Evolutionary conservation across 2,888 invertebrate genomes (phyloP), one percentile per base, ranked within the genome.

Genomic region (Carpatolechia fugitivella): DNA sequence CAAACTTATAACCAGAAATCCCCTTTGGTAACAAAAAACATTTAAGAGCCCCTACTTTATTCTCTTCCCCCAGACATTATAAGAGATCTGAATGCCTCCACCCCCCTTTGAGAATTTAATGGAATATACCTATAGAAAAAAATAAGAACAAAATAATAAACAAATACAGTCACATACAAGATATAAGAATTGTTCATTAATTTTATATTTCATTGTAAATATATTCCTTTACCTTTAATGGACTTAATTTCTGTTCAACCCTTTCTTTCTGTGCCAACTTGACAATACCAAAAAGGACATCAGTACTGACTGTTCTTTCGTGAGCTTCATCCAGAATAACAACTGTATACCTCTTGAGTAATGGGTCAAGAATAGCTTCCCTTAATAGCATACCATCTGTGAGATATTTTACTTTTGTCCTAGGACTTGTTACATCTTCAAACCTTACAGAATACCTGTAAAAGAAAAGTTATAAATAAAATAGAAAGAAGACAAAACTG

Each of bases 271-370:
- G 98, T 0, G 98, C 97, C 63, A 93, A 90, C 80, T 97, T 97
- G 0, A 98, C 95, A 68, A 99, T 95, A 0, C 98, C 98, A 86
- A 99, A 96, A 0, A 99, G 88, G 0, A 99, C 94, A 89, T 99
- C 99, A 2, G 98, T 98, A 70, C 96, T 96, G 0, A 99, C 94
- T 1, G 98, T 98, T 41, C 99, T 92, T 80, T 99, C 99, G 79
- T 99, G 99, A 31, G 97, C 98, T 82, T 99, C 99, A 80, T 99
- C 99, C 62, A 99, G 83, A 69, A 99, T 94, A 16, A 98, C 91
- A 11, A 96, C 91, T 24, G 94, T 93, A 77, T 99, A 99, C 61
- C 94, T 93, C 58, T 92, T 92, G 1, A 97, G 78, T 36, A 94
- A 78, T 7, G 93, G 93, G 80, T 97, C 96, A 47, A 90, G 85